phyloP scores from a whole-genome alignment of 2,113 vertebrate genomes.

The Smithornis capensis region DNA sequence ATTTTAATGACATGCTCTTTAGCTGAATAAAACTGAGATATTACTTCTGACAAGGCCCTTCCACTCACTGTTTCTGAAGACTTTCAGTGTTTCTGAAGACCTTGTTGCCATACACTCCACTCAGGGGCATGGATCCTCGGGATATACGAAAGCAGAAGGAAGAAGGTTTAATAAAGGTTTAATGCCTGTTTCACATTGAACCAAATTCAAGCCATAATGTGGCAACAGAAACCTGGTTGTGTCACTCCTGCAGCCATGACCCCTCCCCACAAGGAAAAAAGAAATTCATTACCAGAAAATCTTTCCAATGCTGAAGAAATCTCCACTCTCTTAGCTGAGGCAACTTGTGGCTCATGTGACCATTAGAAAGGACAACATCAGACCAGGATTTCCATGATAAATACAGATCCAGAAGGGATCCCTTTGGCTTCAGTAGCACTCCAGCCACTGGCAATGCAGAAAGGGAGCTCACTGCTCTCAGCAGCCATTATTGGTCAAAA shows the following conservation, averaged over 20 bases:
- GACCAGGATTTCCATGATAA: not conserved
- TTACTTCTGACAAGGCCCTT: not conserved
- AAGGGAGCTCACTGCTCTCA: not conserved
- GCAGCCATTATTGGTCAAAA: not conserved
- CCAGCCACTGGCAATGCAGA: not conserved
- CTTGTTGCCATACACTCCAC: fast-evolving
- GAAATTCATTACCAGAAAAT: not conserved
- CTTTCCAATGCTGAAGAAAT: not conserved
- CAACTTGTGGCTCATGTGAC: not conserved
- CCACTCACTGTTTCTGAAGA: too few species aligned
- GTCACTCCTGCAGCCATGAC: not conserved
- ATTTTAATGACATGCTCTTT: not conserved
- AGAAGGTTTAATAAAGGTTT: not conserved
- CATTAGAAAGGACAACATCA: not conserved
- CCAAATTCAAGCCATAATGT: not conserved
- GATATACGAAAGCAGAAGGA: not conserved
- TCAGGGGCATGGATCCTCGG: fast-evolving
- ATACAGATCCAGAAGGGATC: not conserved
- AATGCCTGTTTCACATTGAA: not conserved
- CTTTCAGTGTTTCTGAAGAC: not conserved
- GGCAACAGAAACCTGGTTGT: not conserved
- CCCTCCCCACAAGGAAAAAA: not conserved
- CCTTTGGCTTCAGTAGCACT: not conserved
- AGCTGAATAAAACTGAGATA: not conserved
- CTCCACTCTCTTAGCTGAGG: not conserved